A percentile compares a stretch with the other conserved stretches of the same genome.
phyloP scores from a whole-genome alignment of 2,113 vertebrate genomes.

The Ceyx cyanopectus region DNA sequence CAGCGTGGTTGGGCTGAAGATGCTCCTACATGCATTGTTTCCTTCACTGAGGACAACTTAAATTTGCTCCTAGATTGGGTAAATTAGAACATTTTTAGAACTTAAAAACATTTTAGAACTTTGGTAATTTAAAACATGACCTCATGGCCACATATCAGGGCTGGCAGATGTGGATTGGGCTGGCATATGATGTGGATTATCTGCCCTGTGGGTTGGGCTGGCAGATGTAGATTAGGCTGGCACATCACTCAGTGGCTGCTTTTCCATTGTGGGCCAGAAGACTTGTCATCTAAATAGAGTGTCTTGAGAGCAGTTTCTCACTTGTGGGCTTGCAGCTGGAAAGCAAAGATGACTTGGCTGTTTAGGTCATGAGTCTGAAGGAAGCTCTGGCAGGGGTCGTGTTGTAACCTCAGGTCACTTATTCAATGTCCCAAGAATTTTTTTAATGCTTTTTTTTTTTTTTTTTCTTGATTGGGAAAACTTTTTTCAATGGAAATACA shows the following conservation, averaged over 20 bases:
- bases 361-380: not conserved
- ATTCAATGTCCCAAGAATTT: not conserved
- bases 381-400: not conserved
- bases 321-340: not conserved
- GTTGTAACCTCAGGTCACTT: not conserved
- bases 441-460: not conserved
- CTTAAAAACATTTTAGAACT: no score
- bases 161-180: no score
- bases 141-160: no score
- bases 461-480: not conserved
- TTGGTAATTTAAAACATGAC: no score
- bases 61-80: not conserved
- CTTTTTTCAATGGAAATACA: not conserved
- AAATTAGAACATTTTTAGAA: not conserved
- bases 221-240: not conserved
- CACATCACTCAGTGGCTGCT: fast-evolving
- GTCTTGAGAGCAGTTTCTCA: not conserved
- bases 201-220: no score
- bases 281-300: not conserved
- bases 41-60: not conserved
- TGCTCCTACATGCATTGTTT: not conserved
- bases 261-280: not conserved
- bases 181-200: no score
- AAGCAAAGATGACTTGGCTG: not conserved
- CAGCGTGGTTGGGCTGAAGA: not conserved